Evolutionary conservation across 2,797 vertebrate genomes (phyloP), one percentile per base, ranked within the genome.

Genomic region (Eurystomus glaucurus): DNA sequence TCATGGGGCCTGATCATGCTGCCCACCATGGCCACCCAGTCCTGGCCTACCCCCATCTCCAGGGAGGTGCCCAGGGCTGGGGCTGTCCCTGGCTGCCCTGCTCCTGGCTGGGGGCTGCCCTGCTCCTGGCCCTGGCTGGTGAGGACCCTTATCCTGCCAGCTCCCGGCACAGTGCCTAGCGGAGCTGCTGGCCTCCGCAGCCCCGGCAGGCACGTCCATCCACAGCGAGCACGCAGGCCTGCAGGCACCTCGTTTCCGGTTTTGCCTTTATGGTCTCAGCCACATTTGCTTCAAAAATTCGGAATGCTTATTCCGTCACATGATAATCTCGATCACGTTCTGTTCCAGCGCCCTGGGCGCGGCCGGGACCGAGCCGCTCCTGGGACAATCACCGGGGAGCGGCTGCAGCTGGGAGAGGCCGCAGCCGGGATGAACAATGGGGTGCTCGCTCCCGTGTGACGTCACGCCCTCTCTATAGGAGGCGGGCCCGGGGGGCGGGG

Each of bases 131-230:
- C 31, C 8, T 13, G 23, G 17, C 9, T 0, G 2, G 31, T 41
- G 25, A 54, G 20, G 16, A 28, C 3, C 13, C 7, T 16, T 12
- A 1, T 37, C 55, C 50, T 22, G 19, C 3, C 13, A 8, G 12
- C 15, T 16, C 9, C 21, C 0, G 0, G 19, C 0, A 1, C 11
- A 0, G 0, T 31, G 31, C 35, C 26, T 19, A 54, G 4, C 21
- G 20, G 12, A 50, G 12, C 5, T 1, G 1, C 33, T 3, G 1
- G 19, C 37, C 37, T 37, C 37, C 37, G 11, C 11, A 37, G 37
- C 37, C 37, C 37, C 11, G 9, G 37, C 37, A 14, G 43, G 10
- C 11, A 69, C 46, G 68, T 64, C 19, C 8, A 13, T n/a, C 28
- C 37, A 20, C 9, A 23, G 29, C 9, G 51, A 57, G 5, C 15